Base-by-base conservation (phyloP, 2,888 invertebrate species). In the Keiferia lycopersicella region DNA sequence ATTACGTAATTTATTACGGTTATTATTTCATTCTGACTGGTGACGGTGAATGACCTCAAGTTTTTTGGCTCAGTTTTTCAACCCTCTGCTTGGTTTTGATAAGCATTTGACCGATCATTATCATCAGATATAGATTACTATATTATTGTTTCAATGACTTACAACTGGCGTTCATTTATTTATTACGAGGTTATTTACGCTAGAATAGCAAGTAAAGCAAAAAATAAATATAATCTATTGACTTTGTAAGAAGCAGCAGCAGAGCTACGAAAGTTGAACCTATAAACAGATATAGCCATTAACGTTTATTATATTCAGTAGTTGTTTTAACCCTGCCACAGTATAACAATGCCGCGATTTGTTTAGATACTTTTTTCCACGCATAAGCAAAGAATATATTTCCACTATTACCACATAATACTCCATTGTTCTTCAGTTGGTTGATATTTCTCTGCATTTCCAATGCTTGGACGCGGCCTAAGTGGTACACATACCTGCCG, bases 401-500 rank as follows among this genome's bases (percentile, higher is more conserved):
- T 90, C 85, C 87, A 89, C 87, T 89, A 91, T 91, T 91, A 90
- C 88, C 91, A 91, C 91, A 91, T 91, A 91, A 91, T 91, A 87
- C 90, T 79, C 91, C 86, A 91, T 91, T 91, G 91, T 91, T 91
- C 90, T 86, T 79, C 78, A 80, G 85, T 83, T 83, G 83, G 83
- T 82, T 86, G 87, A 87, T 90, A 87, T 89, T 89, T 86, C 86
- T 89, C 83, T 81, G 79, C 81, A 86, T 87, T 87, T 86, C 77
- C 83, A 86, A 82, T 80, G 86, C 79, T 84, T 82, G 86, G 85
- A 80, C 83, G 83, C 79, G 81, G 81, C 83, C 82, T 82, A 83
- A 84, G 82, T 85, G 87, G 84, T 84, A 88, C 82, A 86, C 80
- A 85, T 84, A 86, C 72, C 80, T 83, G 85, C 81, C 87, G 79